Conservation (phyloP, 2,888 invertebrate species). For the Chrysolina americana region DNA sequence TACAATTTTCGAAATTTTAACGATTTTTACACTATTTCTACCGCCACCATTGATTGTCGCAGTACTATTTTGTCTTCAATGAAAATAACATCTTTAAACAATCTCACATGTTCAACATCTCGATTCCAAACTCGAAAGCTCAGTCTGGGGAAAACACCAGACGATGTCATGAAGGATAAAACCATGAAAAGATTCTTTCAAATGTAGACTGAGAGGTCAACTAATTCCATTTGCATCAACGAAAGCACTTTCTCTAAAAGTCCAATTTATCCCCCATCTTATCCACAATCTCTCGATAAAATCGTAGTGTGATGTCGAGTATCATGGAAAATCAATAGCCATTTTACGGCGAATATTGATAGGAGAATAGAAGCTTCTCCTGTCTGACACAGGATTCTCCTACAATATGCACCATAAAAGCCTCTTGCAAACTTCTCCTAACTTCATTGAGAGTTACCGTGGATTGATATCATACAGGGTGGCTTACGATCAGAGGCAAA, state of each 20-base stretch:
- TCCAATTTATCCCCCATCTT: slow-evolving; percentile 4
- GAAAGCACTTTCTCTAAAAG: not conserved
- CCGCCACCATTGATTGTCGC: too few species aligned
- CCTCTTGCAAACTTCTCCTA: not conserved
- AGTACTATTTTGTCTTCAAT: too few species aligned
- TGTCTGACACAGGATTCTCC: not conserved
- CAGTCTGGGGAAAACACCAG: too few species aligned
- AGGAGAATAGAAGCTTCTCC: not conserved
- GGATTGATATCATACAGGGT: not conserved
- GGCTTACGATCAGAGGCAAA: not conserved
- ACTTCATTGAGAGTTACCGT: not conserved
- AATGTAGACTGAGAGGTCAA: not conserved
- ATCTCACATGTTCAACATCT: too few species aligned
- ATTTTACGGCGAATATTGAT: slow-evolving; percentile 5
- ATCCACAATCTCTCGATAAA: not conserved
- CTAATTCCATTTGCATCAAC: not conserved
- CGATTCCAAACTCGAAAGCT: too few species aligned
- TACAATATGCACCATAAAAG: not conserved
- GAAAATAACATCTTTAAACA: too few species aligned
- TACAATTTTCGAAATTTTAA: too few species aligned
- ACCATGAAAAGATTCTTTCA: too few species aligned
- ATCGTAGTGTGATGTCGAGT: slow-evolving; percentile 1
- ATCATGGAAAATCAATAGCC: slow-evolving; percentile 8
- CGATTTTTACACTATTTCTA: too few species aligned
- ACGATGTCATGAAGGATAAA: too few species aligned